A percentile compares a stretch with the other conserved stretches of the same genome.
These are phyloP conservation scores for Sepioteuthis lessoniana DNA, from an alignment of 2,888 invertebrate genomes.

Conservation along the genomic window DNA sequence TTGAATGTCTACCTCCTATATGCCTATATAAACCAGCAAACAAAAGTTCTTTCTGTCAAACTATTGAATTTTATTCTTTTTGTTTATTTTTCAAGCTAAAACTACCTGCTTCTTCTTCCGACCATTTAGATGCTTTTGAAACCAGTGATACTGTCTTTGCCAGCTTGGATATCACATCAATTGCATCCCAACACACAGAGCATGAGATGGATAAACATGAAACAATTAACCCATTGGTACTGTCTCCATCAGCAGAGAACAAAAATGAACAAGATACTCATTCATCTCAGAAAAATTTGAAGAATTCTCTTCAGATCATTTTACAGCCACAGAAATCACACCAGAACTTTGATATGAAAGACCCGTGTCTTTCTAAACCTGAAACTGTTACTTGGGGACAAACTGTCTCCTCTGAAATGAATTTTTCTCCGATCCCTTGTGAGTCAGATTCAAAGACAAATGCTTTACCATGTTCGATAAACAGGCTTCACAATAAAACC, in stretches of 20 bases:
- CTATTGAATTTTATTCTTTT: no score
- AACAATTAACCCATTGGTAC: background rate
- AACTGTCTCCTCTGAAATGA: background rate
- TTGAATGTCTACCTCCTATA: no score
- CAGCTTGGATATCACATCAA: background rate
- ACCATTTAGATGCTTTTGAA: background rate
- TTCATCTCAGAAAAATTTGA: background rate
- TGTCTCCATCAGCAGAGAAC: background rate
- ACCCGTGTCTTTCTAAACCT: background rate
- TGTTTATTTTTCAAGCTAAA: background rate
- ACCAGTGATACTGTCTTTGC: background rate
- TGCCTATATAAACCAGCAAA: no score
- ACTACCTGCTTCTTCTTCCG: background rate
- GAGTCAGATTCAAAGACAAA: background rate
- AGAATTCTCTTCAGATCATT: background rate
- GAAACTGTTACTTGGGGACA: background rate
- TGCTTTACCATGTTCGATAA: background rate
- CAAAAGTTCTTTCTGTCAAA: no score
- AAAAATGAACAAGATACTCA: background rate
- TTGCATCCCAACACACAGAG: background rate
- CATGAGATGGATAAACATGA: background rate
- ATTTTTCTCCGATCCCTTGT: background rate
- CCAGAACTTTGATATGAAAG: background rate
- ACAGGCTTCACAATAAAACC: background rate
- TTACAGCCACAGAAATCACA: background rate